Base-by-base conservation (phyloP, 2,113 vertebrate species). In the Pseudorasbora parva region DNA sequence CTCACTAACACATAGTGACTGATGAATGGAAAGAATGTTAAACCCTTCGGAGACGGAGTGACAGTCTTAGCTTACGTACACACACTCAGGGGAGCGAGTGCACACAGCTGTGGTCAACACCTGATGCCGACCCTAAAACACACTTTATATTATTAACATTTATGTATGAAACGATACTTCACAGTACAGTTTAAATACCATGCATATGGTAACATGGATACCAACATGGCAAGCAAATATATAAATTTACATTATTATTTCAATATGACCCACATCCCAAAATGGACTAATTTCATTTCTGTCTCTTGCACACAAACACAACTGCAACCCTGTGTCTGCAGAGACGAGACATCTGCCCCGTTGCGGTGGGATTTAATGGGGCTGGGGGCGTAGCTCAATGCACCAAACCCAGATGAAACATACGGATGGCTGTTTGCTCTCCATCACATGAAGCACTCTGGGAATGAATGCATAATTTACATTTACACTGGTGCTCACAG, bases 11-110 rank as follows among this genome's bases (percentile, higher is more conserved):
- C 89, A 88, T 85, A 84, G 78, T 87, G 91, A 94, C 91, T 87
- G 89, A 88, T 78, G 30, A 91, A 91, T 86, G 89, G 93, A 94
- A 94, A 93, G 92, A 95, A 94, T 93, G 92, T 92, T 91, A 92
- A 92, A 90, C 87, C 91, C 91, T 86, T 81, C 33, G 62, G 86
- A 79, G 84, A 54, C 83, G 41, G 89, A 56, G 86, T 4, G 80
- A 82, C 76, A 81, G 43, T 64, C 83, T 88, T 64, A 37, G 9
- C 60, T n/a, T 66, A 81, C 60, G 51, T 17, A 51, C 83, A 77
- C 49, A 21, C 41, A n/a, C 79, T 73, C 7, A 5, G 17, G 77
- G 25, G 85, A 19, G 78, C 1, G 60, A 68, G 66, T 60, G 23
- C 76, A 78, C 76, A 78, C 84, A 86, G 82, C 86, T 86, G 84